Percentiles rank a stretch among this genome's conserved stretches.
Conservation (phyloP, 1,140 invertebrate genomes). For the Chelonus insularis region DNA sequence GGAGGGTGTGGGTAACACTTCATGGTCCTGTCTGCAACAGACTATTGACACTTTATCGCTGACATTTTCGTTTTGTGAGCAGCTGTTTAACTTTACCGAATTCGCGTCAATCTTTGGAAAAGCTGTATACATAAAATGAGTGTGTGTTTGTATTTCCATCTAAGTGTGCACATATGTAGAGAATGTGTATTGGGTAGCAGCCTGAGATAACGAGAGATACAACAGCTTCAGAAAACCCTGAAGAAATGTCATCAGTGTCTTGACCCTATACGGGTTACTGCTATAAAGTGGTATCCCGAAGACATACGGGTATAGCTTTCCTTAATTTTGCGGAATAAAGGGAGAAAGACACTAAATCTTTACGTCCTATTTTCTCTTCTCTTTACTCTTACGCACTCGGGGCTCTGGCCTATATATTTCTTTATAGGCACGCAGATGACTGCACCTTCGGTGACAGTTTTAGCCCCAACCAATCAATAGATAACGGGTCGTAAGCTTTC, state of each 20-base stretch:
- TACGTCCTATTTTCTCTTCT: neutral
- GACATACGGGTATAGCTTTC: constrained; percentile 35
- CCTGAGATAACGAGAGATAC: constrained; percentile 22
- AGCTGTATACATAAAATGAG: neutral
- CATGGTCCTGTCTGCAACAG: neutral
- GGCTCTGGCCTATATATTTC: constrained; percentile 24
- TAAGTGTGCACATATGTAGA: too few relatives aligned
- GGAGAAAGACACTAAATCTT: neutral
- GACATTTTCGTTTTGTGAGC: neutral
- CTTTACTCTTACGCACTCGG: neutral
- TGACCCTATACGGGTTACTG: constrained; percentile 37
- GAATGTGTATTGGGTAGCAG: too few relatives aligned
- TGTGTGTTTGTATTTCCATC: neutral
- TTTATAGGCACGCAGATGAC: constrained; percentile 9
- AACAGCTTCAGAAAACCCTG: constrained; percentile 24
- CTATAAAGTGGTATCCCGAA: constrained; percentile 38
- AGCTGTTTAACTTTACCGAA: constrained; percentile 7
- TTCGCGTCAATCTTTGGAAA: constrained; percentile 8
- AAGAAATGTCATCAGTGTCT: constrained; percentile 38
- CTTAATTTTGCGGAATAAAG: constrained; percentile 38
- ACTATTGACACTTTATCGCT: constrained; percentile 8
- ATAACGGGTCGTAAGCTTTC: constrained; percentile 24
- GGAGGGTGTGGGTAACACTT: neutral
- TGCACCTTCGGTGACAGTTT: constrained; percentile 41
- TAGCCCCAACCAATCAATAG: constrained; percentile 45